Evolutionary conservation across 2,113 vertebrate species (phyloP), one percentile per base, ranked within the genome.

Genomic region (Psilopogon haemacephalus): DNA sequence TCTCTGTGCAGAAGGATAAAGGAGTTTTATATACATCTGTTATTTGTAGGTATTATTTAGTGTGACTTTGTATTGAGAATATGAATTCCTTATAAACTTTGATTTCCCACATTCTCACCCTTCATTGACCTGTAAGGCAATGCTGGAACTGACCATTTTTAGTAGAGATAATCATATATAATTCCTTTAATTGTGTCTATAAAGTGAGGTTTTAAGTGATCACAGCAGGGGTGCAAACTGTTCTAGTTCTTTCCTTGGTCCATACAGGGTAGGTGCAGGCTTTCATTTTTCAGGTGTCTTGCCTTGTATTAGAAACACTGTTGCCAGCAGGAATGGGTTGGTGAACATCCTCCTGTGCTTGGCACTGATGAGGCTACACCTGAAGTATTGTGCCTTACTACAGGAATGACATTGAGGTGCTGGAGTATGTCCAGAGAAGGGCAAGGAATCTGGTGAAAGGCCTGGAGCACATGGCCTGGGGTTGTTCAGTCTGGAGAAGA

Each of bases 151-250:
- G 54, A 23, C 70, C n/a, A 1, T 94, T 89, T 67, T 37, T 73
- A 63, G 48, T 18, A 42, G 56, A 40, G 63, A 35, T 18, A n/a
- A 48, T 19, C 3, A 2, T 33, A 5, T 21, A 38, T 52, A 35
- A 56, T 35, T 20, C 60, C 28, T 58, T 55, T 7, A 33, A 13
- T 12, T 42, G 32, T 9, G 70, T 60, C 32, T 19, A 17, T 28
- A 27, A 52, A 28, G 54, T 16, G 59, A 64, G 77, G 26, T 19
- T 64, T 77, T 11, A 8, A n/a, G 60, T 19, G 63, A 11, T 28
- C 0, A 0, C 60, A 50, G 35, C 1, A 54, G 5, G 14, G 28
- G 2, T 33, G 28, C 50, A 42, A 48, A 7, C 55, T 42, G 69
- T 88, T 77, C 44, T 6, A 11, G 8, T 42, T 23, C 67, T 58